phyloP scores from a whole-genome alignment of 2,888 invertebrate genomes.

The Drosophila incognita region DNA sequence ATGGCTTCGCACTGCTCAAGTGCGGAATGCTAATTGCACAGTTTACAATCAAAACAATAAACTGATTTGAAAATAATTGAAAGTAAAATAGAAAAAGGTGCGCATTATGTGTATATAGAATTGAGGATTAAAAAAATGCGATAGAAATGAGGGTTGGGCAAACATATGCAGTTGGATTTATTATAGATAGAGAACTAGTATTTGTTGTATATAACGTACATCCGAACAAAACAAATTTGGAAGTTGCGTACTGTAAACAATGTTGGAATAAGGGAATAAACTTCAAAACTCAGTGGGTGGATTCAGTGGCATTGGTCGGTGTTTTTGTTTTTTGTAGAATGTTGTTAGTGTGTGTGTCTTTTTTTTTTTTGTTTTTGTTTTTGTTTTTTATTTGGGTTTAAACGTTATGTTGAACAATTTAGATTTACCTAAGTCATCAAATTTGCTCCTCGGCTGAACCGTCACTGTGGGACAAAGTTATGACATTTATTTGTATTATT shows the following conservation, averaged over 20 bases:
- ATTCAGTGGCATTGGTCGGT: conserved; percentile 30
- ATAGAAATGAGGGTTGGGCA: conserved; percentile 26
- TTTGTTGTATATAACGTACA: conserved; percentile 54
- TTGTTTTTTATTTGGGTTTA: conserved; percentile 17
- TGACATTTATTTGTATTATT: conserved; percentile 73
- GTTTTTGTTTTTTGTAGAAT: conserved; percentile 32
- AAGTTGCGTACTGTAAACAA: conserved; percentile 64
- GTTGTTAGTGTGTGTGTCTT: conserved; percentile 39
- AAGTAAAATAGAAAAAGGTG: conserved; percentile 29
- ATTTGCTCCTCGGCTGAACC: conserved; percentile 89
- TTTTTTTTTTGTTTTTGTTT: conserved; percentile 26
- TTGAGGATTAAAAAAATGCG: conserved; percentile 23
- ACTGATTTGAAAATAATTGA: conserved; percentile 9
- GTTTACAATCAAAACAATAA: conserved; percentile 36
- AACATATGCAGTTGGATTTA: conserved; percentile 24
- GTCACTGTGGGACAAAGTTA: conserved; percentile 86
- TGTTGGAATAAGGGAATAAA: conserved; percentile 48
- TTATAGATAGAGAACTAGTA: conserved; percentile 9
- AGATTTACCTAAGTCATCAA: conserved; percentile 90
- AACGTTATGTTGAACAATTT: conserved; percentile 49
- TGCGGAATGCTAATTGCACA: conserved; percentile 41
- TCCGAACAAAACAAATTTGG: conserved; percentile 45
- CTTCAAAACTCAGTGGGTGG: conserved; percentile 60
- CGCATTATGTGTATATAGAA: conserved; percentile 28
- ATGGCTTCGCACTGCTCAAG: conserved; percentile 41